Evolutionary conservation across 2,797 vertebrate genomes (phyloP), one percentile per base, ranked within the genome.

Genomic region (Gymnodraco acuticeps): DNA sequence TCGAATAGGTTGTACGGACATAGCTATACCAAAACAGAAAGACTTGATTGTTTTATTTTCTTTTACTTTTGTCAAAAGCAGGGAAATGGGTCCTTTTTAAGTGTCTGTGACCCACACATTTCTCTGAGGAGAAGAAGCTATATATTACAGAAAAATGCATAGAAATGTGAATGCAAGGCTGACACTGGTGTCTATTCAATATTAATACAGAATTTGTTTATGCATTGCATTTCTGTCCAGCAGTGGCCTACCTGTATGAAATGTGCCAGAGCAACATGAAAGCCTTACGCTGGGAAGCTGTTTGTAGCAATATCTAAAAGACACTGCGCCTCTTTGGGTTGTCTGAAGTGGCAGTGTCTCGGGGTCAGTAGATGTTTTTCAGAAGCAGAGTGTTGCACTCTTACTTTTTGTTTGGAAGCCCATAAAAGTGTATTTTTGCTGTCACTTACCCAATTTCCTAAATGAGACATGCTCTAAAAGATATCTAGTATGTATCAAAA

Each of bases 1-100:
- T 94, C 88, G 87, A 77, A 81, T 89, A 95, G 95, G 93, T 95
- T 95, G 92, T 94, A 94, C 88, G 93, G 94, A 96, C 93, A 92
- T 95, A 91, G 89, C 87, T 89, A 94, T 81, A 93, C 91, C 93
- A 93, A 93, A 94, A 92, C 90, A 90, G 77, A 84, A 87, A 90
- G 85, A 87, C 89, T 81, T 83, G 89, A 88, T 89, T 87, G 78
- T 88, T 89, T 67, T 56, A 27, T 45, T 31, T 62, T 70, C 17
- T 71, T 64, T 66, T 64, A 19, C 47, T 69, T 75, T 70, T 81
- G 83, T 83, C 48, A 82, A 87, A 55, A 80, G 90, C 89, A 90
- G 89, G 87, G 82, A 87, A 87, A 79, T 77, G 80, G 87, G 85
- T 92, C 70, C 33, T 70, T 70, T 78, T 54, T 67, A 60, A 55